These are phyloP conservation scores for Liasis olivaceus DNA, from an alignment of 2,797 vertebrate species.

Conservation along the genomic window DNA sequence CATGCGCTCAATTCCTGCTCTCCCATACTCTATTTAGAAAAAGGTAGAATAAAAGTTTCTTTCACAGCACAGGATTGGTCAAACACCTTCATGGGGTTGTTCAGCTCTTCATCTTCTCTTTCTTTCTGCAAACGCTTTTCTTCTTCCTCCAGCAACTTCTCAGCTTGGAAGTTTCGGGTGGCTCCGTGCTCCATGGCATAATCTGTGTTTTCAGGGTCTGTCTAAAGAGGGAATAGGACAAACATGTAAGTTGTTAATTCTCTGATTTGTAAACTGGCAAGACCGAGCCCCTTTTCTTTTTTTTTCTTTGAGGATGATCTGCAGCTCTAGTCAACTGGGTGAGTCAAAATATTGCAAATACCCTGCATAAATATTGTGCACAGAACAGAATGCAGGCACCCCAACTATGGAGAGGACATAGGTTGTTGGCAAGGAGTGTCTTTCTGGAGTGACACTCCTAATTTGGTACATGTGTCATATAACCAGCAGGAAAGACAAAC, in stretches of 20 bases:
- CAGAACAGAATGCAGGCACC: not conserved
- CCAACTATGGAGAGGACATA: not conserved
- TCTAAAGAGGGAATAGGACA: conserved; percentile 69
- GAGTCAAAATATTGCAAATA: not conserved
- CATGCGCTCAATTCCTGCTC: not conserved
- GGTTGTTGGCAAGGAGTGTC: too few relatives aligned
- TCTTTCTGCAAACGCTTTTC: conserved; percentile 89
- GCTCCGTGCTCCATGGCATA: conserved; percentile 96
- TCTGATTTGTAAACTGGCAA: not conserved
- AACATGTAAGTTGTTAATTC: not conserved
- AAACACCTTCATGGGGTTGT: conserved; percentile 95
- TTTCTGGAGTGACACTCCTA: not conserved
- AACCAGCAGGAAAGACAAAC: too few relatives aligned
- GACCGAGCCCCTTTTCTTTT: not conserved
- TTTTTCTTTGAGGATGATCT: not conserved
- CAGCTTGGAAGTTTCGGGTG: conserved; percentile 94
- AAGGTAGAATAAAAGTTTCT: not conserved
- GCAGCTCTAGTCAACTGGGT: not conserved
- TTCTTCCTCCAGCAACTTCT: conserved; percentile 94
- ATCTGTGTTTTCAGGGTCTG: conserved; percentile 95
- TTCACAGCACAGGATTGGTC: fast-evolving
- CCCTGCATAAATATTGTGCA: not conserved
- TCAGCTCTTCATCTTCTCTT: conserved; percentile 94
- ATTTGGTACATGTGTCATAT: too few relatives aligned
- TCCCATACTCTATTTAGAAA: not conserved